Base-by-base conservation (phyloP, 2,797 vertebrate genomes). In the Chelon auratus region DNA sequence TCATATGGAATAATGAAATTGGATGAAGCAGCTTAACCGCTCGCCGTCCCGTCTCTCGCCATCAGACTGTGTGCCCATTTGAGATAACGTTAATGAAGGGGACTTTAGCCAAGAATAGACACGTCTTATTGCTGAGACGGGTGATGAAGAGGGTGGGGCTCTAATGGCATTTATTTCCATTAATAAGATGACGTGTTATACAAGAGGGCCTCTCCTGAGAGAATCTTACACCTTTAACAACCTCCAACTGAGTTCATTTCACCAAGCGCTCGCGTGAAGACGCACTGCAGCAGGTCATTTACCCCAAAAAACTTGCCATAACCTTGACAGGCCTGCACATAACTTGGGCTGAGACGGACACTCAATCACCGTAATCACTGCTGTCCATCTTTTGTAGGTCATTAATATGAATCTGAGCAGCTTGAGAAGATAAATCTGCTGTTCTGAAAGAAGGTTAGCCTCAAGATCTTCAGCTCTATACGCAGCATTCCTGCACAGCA, bases 71-170 rank as follows among this genome's bases (percentile, higher is more conserved):
- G 87, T 80, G 90, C 91, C 89, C 84, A 89, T 92, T 93, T 86
- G 89, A 94, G 93, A 93, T 94, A 94, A 93, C 87, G 83, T 87
- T 94, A 93, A 94, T 93, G 93, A 93, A 92, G 92, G 87, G 80
- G 92, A 87, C 91, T 92, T 90, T 78, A 90, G 90, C 78, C 80
- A 75, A 85, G 87, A 88, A 89, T 84, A 91, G 87, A 87, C 85
- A 62, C 66, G 56, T 90, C 89, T 87, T 91, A 86, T 74, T 87
- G 81, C 77, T 60, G 60, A 54, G 36, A 8, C 0, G 45, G 42
- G 18, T 15, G 42, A 43, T 2, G 42, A 13, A 53, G n/a, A 12
- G 64, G 66, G 75, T 43, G 79, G 67, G 62, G 56, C 1, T 33
- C 80, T 68, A 79, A 84, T 83, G 45, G 89, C 91, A 84, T 92